These are phyloP conservation scores for Papilio elwesi DNA, from an alignment of 2,888 invertebrate species.

Conservation along the genomic window DNA sequence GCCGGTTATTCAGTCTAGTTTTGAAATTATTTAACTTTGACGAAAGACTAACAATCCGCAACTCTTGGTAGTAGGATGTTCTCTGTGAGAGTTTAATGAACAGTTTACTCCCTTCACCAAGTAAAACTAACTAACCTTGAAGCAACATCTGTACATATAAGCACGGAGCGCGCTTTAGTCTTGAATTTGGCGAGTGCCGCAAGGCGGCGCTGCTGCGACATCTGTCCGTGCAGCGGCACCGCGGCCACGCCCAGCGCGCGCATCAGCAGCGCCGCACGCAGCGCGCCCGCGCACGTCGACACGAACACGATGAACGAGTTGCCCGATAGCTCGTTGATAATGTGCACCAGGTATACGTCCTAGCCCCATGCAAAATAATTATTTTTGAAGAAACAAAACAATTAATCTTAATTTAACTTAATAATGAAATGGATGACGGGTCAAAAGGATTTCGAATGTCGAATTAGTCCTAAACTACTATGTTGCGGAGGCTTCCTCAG, in stretches of 20 bases:
- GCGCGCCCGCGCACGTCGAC: conserved; percentile 96
- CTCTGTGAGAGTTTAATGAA: too few relatives aligned
- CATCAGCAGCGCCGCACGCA: conserved; percentile 94
- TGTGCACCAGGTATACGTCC: conserved; percentile 98
- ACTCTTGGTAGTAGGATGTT: too few relatives aligned
- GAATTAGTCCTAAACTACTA: neutral
- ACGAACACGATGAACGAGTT: conserved; percentile 99
- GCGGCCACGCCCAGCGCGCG: conserved; percentile 96
- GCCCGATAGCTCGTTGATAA: conserved; percentile 97
- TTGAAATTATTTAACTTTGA: too few relatives aligned
- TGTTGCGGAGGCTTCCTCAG: too few relatives aligned
- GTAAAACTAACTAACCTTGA: conserved; percentile 87
- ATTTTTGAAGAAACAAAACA: neutral
- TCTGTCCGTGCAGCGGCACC: conserved; percentile 99
- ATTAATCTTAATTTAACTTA: too few relatives aligned
- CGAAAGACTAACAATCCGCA: too few relatives aligned
- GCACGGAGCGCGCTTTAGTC: conserved; percentile 94
- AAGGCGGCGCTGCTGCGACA: conserved; percentile 98
- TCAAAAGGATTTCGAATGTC: too few relatives aligned
- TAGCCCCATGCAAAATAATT: conserved; percentile 57
- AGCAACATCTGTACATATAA: conserved; percentile 99
- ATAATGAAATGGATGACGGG: neutral
- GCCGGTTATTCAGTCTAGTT: too few relatives aligned
- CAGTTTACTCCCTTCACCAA: too few relatives aligned
- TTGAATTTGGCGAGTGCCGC: conserved; percentile 98